phyloP scores from a whole-genome alignment of 2,113 vertebrate species.

The Seriola quinqueradiata region DNA sequence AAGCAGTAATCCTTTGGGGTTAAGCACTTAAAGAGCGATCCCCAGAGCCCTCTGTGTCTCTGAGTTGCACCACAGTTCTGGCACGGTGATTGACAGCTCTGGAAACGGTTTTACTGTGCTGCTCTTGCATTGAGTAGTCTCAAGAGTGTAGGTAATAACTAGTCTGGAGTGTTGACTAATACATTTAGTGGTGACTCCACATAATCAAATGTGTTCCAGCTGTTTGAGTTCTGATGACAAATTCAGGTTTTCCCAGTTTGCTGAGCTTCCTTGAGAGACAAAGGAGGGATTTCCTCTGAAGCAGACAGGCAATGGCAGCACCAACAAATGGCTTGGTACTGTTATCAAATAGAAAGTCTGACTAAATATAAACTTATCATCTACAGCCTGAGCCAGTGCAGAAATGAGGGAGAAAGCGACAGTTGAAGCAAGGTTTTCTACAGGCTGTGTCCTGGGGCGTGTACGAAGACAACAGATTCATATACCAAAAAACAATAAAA shows the following conservation, averaged over 20 bases:
- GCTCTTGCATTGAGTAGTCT: conserved; percentile 72
- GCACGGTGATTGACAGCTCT: conserved; percentile 75
- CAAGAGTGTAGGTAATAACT: conserved; percentile 70
- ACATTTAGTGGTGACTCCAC: conserved; percentile 68
- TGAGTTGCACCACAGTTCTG: conserved; percentile 72
- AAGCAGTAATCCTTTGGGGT: conserved; percentile 72
- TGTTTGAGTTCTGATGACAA: conserved; percentile 81
- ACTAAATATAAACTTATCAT: conserved; percentile 70
- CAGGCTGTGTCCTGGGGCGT: conserved; percentile 7
- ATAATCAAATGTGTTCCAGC: conserved; percentile 77
- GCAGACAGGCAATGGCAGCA: conserved; percentile 78
- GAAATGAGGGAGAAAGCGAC: conserved; percentile 14
- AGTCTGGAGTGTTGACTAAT: conserved; percentile 76
- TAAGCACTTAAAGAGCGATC: conserved; percentile 70
- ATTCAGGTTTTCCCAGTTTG: conserved; percentile 81
- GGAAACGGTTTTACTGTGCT: conserved; percentile 73
- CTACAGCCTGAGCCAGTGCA: conserved; percentile 30
- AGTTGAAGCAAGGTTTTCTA: conserved; percentile 30
- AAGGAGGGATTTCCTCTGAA: conserved; percentile 86
- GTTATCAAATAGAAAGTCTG: conserved; percentile 70
- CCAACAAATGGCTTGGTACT: conserved; percentile 70
- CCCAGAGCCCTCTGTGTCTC: conserved; percentile 64
- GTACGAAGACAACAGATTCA: not conserved
- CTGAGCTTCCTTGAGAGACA: conserved; percentile 84
- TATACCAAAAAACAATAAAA: conserved; percentile 1